Conservation (phyloP, 1,140 invertebrate species). For the Zaprionus inermis region DNA sequence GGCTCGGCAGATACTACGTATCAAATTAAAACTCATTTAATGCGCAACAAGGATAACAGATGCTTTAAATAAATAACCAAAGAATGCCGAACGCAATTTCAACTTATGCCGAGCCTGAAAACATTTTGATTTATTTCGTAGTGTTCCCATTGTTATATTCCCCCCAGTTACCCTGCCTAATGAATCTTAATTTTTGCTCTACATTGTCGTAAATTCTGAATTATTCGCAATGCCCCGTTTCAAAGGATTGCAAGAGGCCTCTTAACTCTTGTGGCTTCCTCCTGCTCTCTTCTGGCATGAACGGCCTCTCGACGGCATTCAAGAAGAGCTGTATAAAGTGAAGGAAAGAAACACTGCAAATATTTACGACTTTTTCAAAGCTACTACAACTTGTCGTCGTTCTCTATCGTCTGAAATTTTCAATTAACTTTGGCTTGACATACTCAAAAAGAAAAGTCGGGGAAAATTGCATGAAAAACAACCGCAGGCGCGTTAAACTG, state of each 20-base stretch:
- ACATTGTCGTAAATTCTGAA: slow-evolving; percentile 47
- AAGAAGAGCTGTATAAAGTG: neutral
- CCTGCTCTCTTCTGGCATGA: neutral
- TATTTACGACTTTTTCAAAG: slow-evolving; percentile 42
- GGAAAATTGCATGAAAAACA: slow-evolving; percentile 5
- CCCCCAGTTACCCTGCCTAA: slow-evolving; percentile 11
- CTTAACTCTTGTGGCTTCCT: neutral
- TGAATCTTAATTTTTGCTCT: slow-evolving; percentile 48
- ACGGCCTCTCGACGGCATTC: neutral
- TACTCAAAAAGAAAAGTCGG: neutral
- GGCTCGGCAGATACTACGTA: slow-evolving; percentile 68
- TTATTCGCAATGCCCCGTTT: slow-evolving; percentile 28
- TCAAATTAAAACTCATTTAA: slow-evolving; percentile 80
- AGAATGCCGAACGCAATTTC: slow-evolving; percentile 24
- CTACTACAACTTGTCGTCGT: slow-evolving; percentile 20
- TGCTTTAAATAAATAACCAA: slow-evolving; percentile 60
- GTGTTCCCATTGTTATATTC: slow-evolving; percentile 16
- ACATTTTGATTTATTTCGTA: slow-evolving; percentile 49
- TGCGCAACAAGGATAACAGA: slow-evolving; percentile 61
- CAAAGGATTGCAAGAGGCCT: slow-evolving; percentile 7
- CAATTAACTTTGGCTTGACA: slow-evolving; percentile 21
- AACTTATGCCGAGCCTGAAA: slow-evolving; percentile 12
- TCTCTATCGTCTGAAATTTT: slow-evolving; percentile 21
- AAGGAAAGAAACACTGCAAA: slow-evolving; percentile 21
- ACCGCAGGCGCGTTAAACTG: slow-evolving; percentile 21